Conservation (phyloP, 2,113 vertebrate genomes). For the Silurus meridionalis region DNA sequence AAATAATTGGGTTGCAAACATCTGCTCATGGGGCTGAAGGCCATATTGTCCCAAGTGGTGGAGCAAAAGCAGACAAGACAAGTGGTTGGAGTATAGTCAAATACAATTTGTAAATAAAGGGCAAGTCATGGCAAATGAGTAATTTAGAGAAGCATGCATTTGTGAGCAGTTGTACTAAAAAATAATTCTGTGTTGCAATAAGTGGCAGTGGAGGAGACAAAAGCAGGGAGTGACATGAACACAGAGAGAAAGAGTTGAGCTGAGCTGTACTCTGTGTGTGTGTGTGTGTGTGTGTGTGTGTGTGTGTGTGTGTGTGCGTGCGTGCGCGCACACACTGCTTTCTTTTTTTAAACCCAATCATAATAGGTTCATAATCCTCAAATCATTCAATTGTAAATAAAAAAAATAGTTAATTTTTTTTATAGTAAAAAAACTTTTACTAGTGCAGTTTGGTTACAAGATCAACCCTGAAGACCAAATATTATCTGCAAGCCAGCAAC, state of each 20-base stretch:
- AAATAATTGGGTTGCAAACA: not conserved
- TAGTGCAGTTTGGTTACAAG: not conserved
- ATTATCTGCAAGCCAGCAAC: not conserved
- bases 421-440: no score
- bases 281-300: not conserved
- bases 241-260: not conserved
- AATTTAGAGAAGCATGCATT: not conserved
- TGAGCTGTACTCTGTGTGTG: not conserved
- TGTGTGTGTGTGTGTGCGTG: not conserved
- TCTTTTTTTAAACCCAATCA: constrained; percentile 55
- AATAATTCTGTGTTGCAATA: not conserved
- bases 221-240: not conserved
- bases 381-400: constrained; percentile 54
- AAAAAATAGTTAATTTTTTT: constrained; percentile 22
- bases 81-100: not conserved
- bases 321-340: not conserved
- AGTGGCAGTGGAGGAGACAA: not conserved
- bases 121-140: not conserved
- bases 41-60: not conserved
- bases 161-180: not conserved
- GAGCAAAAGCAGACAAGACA: not conserved
- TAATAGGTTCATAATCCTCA: constrained; percentile 62
- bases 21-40: not conserved
- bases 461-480: not conserved
- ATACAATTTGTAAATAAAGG: not conserved